Evolutionary conservation across 2,888 invertebrate genomes (phyloP).

Genomic region (Acleris cristana): DNA sequence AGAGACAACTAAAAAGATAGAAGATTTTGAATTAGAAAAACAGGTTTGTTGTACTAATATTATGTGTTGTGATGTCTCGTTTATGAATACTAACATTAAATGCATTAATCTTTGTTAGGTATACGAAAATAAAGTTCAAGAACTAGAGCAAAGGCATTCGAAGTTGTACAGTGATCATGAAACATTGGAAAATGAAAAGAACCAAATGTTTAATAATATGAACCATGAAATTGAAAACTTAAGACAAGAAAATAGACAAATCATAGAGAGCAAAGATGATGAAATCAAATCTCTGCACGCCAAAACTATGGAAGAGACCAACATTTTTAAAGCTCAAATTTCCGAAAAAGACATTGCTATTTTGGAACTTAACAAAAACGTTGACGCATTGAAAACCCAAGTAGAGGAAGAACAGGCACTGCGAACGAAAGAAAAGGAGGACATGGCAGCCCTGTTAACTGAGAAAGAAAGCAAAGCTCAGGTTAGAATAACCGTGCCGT

Average conservation of each 20-base stretch:
- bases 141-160: constrained; percentile 49
- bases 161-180: constrained; percentile 48
- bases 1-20: constrained; percentile 52
- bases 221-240: constrained; percentile 54
- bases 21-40: constrained; percentile 53
- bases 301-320: constrained; percentile 51
- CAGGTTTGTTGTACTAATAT: constrained; percentile 63
- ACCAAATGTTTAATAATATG: constrained; percentile 47
- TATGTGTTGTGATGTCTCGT: constrained; percentile 48
- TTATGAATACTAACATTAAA: constrained; percentile 36
- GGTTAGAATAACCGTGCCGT: constrained; percentile 64
- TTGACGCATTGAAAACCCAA: constrained; percentile 53
- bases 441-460: constrained; percentile 49
- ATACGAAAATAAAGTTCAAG: constrained; percentile 54
- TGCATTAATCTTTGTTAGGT: constrained; percentile 58
- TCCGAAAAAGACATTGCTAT: constrained; percentile 54
- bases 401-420: constrained; percentile 53
- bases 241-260: constrained; percentile 49
- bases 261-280: constrained; percentile 52
- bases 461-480: constrained; percentile 64
- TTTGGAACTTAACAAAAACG: constrained; percentile 47
- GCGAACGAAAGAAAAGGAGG: constrained; percentile 60
- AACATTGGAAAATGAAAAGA: constrained; percentile 50
- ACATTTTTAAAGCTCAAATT: constrained; percentile 46
- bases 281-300: constrained; percentile 57